phyloP scores from a whole-genome alignment of 2,797 vertebrate species.

The Lindbergichthys nudifrons region DNA sequence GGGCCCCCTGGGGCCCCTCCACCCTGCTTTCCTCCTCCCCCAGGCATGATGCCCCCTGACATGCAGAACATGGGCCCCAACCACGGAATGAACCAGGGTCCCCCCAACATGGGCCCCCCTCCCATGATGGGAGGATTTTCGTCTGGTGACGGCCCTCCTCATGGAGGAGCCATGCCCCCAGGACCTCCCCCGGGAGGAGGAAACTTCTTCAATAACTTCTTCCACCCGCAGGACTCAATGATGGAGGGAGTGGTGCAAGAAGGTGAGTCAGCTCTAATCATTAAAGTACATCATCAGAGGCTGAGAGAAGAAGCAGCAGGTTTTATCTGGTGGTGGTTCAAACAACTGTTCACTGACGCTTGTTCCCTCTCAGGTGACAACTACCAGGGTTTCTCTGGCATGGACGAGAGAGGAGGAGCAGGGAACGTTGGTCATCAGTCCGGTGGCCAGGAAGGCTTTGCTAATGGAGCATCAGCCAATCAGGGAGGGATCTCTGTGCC shows the following conservation, averaged over 20 bases:
- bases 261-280: constrained; percentile 76
- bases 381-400: constrained; percentile 84
- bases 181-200: constrained; percentile 84
- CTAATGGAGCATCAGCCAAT: constrained; percentile 72
- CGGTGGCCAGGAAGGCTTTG: constrained; percentile 64
- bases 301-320: background rate
- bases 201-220: constrained; percentile 92
- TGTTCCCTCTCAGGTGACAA: constrained; percentile 79
- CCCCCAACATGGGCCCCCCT: constrained; percentile 86
- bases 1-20: constrained; percentile 83
- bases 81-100: constrained; percentile 87
- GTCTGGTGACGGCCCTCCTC: constrained; percentile 83
- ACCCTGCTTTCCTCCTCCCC: constrained; percentile 80
- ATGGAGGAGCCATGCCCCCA: constrained; percentile 85
- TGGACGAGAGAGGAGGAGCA: constrained; percentile 76
- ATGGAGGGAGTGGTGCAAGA: constrained; percentile 86
- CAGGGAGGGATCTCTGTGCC: constrained; percentile 87
- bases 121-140: constrained; percentile 90
- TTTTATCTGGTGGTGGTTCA: background rate
- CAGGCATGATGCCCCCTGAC: constrained; percentile 85
- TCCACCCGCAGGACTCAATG: constrained; percentile 88
- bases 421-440: constrained; percentile 79
- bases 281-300: background rate
- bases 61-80: constrained; percentile 87
- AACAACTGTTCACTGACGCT: background rate